Percentiles rank a stretch among this genome's conserved stretches.
Conservation (phyloP, 2,888 invertebrate species). For the Orchestes rusci region DNA sequence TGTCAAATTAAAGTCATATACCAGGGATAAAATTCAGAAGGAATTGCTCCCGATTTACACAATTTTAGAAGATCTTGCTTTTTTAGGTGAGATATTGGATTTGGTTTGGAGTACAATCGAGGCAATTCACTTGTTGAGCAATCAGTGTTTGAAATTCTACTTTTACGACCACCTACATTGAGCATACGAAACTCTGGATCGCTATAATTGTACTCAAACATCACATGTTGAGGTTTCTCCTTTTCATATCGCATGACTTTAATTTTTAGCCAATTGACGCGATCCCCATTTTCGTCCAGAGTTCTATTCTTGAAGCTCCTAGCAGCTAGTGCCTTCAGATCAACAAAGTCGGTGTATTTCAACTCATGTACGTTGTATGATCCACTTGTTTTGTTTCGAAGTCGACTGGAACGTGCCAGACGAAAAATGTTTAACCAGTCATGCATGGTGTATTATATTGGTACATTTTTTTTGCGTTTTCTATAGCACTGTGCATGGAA, state of each 20-base stretch:
- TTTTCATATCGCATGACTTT: background rate
- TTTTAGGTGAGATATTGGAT: too few relatives aligned
- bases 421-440: background rate
- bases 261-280: background rate
- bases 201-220: constrained; percentile 1
- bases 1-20: constrained; percentile 14
- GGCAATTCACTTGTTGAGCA: too few relatives aligned
- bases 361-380: constrained; percentile 2
- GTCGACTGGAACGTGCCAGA: background rate
- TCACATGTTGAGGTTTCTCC: background rate
- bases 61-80: background rate
- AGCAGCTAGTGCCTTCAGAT: constrained; percentile 1
- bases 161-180: too few relatives aligned
- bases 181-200: background rate
- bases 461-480: constrained; percentile 6
- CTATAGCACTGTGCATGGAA: constrained; percentile 12
- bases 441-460: background rate
- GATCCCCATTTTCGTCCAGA: background rate
- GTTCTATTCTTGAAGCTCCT: background rate
- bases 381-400: constrained; percentile 3
- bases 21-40: background rate
- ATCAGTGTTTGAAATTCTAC: too few relatives aligned
- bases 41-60: background rate
- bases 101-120: too few relatives aligned
- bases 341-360: background rate